Evolutionary conservation across 1,140 invertebrate genomes (phyloP).

Genomic region (Eupristina koningsbergeri): DNA sequence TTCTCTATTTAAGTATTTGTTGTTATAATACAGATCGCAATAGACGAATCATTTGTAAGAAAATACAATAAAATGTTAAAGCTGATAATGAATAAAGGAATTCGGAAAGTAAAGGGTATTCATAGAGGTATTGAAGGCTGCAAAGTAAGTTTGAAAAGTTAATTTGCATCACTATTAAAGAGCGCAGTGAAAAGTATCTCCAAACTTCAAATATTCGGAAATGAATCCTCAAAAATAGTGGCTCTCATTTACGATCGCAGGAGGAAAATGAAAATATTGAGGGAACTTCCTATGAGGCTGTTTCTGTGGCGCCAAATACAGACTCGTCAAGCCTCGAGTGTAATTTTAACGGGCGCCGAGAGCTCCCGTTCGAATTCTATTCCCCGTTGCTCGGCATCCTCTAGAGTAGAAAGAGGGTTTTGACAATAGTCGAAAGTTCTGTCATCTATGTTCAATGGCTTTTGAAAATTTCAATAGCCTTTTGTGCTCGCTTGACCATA

Average conservation of each 20-base stretch:
- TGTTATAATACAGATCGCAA: no score
- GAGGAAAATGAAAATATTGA: background rate
- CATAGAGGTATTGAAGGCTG: no score
- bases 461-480: slow-evolving; percentile 41
- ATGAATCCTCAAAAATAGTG: background rate
- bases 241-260: background rate
- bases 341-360: background rate
- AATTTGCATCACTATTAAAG: no score
- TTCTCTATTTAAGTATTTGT: no score
- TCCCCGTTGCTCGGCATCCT: background rate
- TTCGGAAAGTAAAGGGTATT: no score
- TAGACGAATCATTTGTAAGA: no score
- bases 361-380: background rate
- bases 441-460: slow-evolving; percentile 13
- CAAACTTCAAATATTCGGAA: background rate
- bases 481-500: background rate
- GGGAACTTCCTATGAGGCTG: no score
- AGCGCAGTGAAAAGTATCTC: no score
- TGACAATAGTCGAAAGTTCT: background rate
- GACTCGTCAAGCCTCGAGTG: background rate
- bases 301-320: background rate
- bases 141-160: no score
- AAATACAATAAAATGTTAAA: no score
- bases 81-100: no score
- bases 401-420: background rate